These are phyloP conservation scores for Epinephelus cyanopodus DNA, from an alignment of 2,113 vertebrate species.

Conservation along the genomic window DNA sequence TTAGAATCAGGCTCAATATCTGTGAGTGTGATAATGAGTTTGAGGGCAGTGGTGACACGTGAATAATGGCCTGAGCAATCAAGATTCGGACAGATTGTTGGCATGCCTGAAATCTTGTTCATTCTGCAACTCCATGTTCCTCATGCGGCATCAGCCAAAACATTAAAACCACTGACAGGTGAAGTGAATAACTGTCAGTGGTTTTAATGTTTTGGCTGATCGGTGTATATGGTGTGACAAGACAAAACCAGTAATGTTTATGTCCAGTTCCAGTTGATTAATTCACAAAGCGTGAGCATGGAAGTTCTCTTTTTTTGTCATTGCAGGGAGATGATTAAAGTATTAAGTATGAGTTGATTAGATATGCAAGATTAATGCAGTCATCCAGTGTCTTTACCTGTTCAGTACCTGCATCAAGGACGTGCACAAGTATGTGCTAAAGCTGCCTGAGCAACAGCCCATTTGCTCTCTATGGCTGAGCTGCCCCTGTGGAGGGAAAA, in stretches of 20 bases:
- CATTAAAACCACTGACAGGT: too few relatives aligned
- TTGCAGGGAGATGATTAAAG: neutral
- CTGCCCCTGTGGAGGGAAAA: too few relatives aligned
- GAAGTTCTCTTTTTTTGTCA: neutral
- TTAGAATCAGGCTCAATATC: neutral
- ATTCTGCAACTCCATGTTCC: neutral
- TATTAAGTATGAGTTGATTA: neutral
- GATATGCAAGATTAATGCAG: neutral
- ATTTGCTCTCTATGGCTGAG: too few relatives aligned
- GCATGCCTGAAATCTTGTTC: neutral
- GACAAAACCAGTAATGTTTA: neutral
- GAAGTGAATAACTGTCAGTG: too few relatives aligned
- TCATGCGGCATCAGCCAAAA: too few relatives aligned
- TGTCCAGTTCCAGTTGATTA: neutral
- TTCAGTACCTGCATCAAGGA: neutral
- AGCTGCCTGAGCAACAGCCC: too few relatives aligned
- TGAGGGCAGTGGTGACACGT: neutral
- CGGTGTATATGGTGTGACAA: neutral
- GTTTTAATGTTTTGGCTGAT: too few relatives aligned
- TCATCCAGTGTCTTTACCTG: neutral
- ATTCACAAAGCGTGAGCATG: too few relatives aligned
- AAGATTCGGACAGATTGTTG: neutral
- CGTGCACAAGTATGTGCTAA: too few relatives aligned
- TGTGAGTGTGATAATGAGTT: neutral
- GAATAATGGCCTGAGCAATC: conserved; percentile 1